A percentile compares a stretch with the other conserved stretches of the same genome.
Conservation (phyloP, 2,113 vertebrate genomes). For the Coturnix japonica region DNA sequence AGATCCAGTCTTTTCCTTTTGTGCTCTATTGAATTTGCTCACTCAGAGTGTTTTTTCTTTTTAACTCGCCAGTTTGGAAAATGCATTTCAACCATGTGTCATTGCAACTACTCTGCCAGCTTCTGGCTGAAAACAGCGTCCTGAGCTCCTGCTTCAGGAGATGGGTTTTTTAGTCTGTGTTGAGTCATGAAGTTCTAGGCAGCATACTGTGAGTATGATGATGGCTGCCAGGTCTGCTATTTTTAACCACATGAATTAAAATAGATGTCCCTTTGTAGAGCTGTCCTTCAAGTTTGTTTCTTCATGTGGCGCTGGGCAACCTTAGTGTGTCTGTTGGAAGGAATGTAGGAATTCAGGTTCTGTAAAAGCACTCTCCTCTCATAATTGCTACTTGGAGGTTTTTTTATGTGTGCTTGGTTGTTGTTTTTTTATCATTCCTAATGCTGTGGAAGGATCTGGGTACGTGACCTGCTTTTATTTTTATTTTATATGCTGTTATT, state of each 20-base stretch:
- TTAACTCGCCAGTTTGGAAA: background rate
- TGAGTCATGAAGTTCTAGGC: background rate
- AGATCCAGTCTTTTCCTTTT: background rate
- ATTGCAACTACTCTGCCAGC: background rate
- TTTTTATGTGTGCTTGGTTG: background rate
- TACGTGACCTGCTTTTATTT: background rate
- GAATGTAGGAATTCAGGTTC: background rate
- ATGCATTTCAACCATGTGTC: background rate
- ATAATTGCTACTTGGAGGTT: background rate
- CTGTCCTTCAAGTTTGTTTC: background rate
- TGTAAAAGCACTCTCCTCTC: background rate
- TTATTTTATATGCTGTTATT: background rate
- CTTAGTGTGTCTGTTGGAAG: background rate
- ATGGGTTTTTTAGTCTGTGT: fast-evolving
- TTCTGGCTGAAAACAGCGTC: background rate
- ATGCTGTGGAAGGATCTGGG: background rate
- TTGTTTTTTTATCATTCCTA: background rate
- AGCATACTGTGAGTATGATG: background rate
- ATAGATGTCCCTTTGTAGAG: background rate
- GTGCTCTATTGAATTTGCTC: background rate
- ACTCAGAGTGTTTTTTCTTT: background rate
- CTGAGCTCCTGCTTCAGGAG: background rate
- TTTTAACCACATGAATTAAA: background rate
- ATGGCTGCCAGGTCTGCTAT: background rate
- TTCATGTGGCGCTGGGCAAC: background rate